phyloP scores from a whole-genome alignment of 1,140 invertebrate species.

The Chionoecetes opilio region DNA sequence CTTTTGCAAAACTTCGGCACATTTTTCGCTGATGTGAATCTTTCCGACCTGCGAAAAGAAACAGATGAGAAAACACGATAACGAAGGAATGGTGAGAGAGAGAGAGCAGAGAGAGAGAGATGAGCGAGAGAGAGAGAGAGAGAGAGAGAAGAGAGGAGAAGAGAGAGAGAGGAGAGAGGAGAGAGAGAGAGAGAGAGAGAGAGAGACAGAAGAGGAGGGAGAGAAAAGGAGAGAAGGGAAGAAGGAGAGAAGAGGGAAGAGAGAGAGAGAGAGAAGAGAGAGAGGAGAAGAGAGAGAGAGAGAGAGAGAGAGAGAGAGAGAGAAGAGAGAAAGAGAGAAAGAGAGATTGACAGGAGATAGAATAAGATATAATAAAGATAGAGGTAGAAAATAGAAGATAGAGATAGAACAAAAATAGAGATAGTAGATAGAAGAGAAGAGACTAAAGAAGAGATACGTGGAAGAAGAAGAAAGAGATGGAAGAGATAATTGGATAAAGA shows the following conservation, averaged over 20 bases:
- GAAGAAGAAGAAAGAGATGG: no score
- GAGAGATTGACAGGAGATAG: background rate
- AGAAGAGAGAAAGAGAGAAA: background rate
- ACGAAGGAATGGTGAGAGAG: background rate
- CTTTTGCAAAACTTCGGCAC: conserved; percentile 82
- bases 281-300: background rate
- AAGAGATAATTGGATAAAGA: no score
- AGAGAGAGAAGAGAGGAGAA: background rate
- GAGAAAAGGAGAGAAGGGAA: background rate
- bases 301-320: background rate
- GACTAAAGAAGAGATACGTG: no score
- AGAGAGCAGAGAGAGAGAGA: background rate
- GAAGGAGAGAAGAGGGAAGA: background rate
- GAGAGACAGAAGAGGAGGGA: background rate
- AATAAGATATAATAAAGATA: background rate
- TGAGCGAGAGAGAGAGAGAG: background rate
- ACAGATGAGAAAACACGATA: background rate
- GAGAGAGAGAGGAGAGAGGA: background rate
- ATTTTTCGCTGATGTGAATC: conserved; percentile 83
- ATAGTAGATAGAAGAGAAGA: no score
- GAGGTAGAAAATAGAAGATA: no score
- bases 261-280: background rate
- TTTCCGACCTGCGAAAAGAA: conserved; percentile 82
- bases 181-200: background rate
- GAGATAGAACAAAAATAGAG: no score